Evolutionary conservation across 2,113 vertebrate species (phyloP).

Genomic region (Zapus hudsonius): DNA sequence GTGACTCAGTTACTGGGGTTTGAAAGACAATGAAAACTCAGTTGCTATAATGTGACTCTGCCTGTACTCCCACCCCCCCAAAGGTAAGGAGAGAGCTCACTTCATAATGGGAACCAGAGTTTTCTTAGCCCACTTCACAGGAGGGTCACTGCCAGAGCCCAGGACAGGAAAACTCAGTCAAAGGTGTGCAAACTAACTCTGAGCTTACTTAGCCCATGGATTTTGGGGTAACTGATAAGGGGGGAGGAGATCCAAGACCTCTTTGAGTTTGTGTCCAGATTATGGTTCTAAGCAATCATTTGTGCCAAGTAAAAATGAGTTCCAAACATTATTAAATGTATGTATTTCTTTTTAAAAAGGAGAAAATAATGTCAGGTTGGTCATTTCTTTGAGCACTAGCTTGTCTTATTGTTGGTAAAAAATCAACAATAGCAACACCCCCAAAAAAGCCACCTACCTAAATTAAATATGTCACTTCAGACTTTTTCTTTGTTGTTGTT

Average conservation of each 20-base stretch:
- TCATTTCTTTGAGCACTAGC: neutral
- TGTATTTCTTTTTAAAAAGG: neutral
- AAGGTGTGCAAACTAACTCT: neutral
- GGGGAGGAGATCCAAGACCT: neutral
- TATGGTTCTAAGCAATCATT: neutral
- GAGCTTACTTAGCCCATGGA: rapidly evolving
- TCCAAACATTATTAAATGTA: slow-evolving; percentile 9
- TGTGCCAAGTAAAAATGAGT: slow-evolving; percentile 30
- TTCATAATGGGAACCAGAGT: neutral
- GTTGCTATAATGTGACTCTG: neutral
- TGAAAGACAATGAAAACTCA: neutral
- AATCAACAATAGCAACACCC: too few relatives aligned
- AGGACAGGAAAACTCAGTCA: neutral
- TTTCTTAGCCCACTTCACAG: neutral
- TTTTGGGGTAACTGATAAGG: too few relatives aligned
- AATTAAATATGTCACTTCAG: too few relatives aligned
- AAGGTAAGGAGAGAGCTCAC: neutral
- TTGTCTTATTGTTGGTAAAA: too few relatives aligned
- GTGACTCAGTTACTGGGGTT: neutral
- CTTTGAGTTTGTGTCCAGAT: neutral
- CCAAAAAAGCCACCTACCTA: too few relatives aligned
- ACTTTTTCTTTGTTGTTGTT: too few relatives aligned
- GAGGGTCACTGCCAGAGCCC: neutral
- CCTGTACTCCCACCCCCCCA: rapidly evolving
- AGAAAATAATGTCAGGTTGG: neutral